phyloP scores from a whole-genome alignment of 2,888 invertebrate genomes.

The Barypeithes pellucidus region DNA sequence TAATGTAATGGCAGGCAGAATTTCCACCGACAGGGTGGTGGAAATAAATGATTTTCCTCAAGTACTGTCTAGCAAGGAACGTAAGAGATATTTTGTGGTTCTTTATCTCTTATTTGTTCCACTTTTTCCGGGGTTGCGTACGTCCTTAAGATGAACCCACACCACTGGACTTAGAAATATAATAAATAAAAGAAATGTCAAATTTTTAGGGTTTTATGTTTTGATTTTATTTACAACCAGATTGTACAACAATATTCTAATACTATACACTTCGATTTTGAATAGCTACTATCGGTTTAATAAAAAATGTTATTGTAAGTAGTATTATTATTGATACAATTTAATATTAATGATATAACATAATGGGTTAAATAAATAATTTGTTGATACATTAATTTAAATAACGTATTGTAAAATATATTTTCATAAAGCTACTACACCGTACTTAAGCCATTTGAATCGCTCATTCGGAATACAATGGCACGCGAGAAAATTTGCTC shows the following conservation, averaged over 20 bases:
- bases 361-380: slow-evolving; percentile 63
- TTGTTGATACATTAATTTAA: slow-evolving; percentile 50
- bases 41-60: no score
- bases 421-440: slow-evolving; percentile 46
- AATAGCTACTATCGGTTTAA: slow-evolving; percentile 69
- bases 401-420: slow-evolving; percentile 50
- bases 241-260: slow-evolving; percentile 70
- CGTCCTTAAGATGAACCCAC: background rate
- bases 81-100: no score
- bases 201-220: slow-evolving; percentile 40
- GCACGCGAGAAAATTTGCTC: slow-evolving; percentile 45
- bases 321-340: slow-evolving; percentile 65
- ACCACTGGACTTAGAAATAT: background rate
- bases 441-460: slow-evolving; percentile 23
- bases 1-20: no score
- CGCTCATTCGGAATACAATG: slow-evolving; percentile 21
- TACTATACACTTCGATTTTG: slow-evolving; percentile 70
- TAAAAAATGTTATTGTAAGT: slow-evolving; percentile 69
- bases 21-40: no score
- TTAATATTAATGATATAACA: slow-evolving; percentile 63
- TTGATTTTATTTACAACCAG: slow-evolving; percentile 70
- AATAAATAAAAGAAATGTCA: no score
- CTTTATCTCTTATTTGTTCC: no score
- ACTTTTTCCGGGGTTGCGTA: no score
- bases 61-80: no score